Conservation (phyloP, 1,140 invertebrate species). For the Ptiloglossa arizonensis region DNA sequence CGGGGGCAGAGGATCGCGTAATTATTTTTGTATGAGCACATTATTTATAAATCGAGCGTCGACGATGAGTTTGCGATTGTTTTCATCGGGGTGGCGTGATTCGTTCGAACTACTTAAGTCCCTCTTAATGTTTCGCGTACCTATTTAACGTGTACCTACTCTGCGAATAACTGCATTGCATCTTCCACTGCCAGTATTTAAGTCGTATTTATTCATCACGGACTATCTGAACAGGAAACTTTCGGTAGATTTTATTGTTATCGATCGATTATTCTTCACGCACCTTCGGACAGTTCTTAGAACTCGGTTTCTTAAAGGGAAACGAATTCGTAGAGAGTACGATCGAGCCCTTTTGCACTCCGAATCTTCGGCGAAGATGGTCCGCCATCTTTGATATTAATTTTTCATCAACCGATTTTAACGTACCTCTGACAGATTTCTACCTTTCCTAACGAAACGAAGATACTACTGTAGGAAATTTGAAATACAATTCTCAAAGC, state of each 20-base stretch:
- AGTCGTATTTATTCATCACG: slow-evolving; percentile 60
- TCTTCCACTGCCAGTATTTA: slow-evolving; percentile 69
- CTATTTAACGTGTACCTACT: slow-evolving; percentile 60
- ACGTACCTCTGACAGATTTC: too few species aligned
- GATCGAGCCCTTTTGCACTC: slow-evolving; percentile 4
- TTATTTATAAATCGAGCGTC: slow-evolving; percentile 58
- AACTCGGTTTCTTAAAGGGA: background rate
- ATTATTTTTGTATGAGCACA: slow-evolving; percentile 68
- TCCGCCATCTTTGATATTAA: background rate
- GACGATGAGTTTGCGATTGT: slow-evolving; percentile 55
- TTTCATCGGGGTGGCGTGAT: slow-evolving; percentile 52
- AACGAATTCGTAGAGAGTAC: background rate
- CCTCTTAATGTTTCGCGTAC: slow-evolving; percentile 51
- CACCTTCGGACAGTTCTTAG: slow-evolving; percentile 13
- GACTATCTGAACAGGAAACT: background rate
- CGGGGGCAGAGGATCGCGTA: slow-evolving; percentile 43
- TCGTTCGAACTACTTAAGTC: slow-evolving; percentile 59
- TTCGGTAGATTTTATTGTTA: slow-evolving; percentile 9
- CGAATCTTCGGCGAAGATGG: too few species aligned
- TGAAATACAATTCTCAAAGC: too few species aligned
- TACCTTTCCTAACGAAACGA: too few species aligned
- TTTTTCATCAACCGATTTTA: background rate
- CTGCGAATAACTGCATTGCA: slow-evolving; percentile 55
- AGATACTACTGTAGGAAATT: too few species aligned
- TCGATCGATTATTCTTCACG: slow-evolving; percentile 25